These are phyloP conservation scores for Chlorodrepanis virens DNA, from an alignment of 2,113 vertebrate species.

Conservation along the genomic window DNA sequence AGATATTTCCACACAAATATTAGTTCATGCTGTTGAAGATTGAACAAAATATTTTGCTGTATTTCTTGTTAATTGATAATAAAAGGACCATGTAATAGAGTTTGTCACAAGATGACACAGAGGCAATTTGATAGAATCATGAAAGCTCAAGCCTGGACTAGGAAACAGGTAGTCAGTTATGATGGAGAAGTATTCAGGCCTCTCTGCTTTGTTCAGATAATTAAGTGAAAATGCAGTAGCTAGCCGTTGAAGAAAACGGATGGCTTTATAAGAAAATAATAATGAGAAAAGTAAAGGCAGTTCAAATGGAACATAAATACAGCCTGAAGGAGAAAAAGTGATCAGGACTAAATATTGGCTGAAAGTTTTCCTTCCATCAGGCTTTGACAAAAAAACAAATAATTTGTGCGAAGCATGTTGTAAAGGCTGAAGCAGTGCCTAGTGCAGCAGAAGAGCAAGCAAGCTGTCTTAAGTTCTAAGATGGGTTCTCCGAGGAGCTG, in stretches of 20 bases:
- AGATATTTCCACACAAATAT: background rate
- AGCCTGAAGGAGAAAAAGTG: background rate
- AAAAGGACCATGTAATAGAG: background rate
- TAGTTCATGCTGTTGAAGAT: background rate
- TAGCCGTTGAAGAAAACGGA: background rate
- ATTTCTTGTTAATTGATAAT: background rate
- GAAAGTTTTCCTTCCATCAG: background rate
- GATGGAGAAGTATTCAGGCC: background rate
- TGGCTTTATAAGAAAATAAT: background rate
- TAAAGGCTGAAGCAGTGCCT: background rate
- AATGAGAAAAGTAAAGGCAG: background rate
- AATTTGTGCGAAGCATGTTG: background rate
- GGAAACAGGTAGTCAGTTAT: background rate
- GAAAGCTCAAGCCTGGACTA: background rate
- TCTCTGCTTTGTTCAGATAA: background rate
- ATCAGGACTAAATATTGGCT: background rate
- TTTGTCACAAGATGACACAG: background rate
- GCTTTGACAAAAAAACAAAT: background rate
- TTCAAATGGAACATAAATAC: background rate
- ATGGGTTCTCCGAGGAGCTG: background rate
- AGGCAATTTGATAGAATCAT: background rate
- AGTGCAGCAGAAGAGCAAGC: rapidly evolving
- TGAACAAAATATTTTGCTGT: background rate
- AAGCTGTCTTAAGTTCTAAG: background rate
- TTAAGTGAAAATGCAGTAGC: background rate